Evolutionary conservation across 2,888 invertebrate genomes (phyloP).

Genomic region (Cecidostiba fungosa): DNA sequence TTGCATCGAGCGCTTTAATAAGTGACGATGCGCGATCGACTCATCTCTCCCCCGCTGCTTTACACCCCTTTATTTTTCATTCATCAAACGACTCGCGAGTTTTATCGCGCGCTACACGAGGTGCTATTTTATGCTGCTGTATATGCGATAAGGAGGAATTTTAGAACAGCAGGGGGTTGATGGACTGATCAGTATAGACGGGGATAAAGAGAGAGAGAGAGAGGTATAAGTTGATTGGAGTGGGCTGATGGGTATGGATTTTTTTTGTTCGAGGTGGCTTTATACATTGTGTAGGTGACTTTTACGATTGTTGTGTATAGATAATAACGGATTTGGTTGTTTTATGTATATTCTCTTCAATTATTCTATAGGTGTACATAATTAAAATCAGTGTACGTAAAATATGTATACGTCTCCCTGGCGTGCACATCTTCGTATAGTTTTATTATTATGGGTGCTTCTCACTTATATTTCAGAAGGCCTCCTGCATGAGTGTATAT

Average conservation of each 20-base stretch:
- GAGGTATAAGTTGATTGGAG: background rate
- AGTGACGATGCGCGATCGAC: slow-evolving; percentile 31
- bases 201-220: background rate
- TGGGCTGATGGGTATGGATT: background rate
- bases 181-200: background rate
- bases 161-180: background rate
- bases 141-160: background rate
- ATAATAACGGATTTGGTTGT: no score
- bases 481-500: no score
- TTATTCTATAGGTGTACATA: no score
- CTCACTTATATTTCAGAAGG: no score
- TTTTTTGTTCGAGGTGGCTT: background rate
- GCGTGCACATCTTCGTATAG: no score
- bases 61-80: slow-evolving; percentile 30
- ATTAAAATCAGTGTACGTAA: no score
- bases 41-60: background rate
- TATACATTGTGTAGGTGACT: no score
- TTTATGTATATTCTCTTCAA: no score
- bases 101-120: background rate
- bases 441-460: no score
- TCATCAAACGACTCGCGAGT: background rate
- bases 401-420: no score
- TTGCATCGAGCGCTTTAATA: slow-evolving; percentile 33
- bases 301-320: no score
- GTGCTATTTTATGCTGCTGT: background rate